These are phyloP conservation scores for Gobionotothen gibberifrons DNA, from an alignment of 2,797 vertebrate genomes.

Conservation along the genomic window DNA sequence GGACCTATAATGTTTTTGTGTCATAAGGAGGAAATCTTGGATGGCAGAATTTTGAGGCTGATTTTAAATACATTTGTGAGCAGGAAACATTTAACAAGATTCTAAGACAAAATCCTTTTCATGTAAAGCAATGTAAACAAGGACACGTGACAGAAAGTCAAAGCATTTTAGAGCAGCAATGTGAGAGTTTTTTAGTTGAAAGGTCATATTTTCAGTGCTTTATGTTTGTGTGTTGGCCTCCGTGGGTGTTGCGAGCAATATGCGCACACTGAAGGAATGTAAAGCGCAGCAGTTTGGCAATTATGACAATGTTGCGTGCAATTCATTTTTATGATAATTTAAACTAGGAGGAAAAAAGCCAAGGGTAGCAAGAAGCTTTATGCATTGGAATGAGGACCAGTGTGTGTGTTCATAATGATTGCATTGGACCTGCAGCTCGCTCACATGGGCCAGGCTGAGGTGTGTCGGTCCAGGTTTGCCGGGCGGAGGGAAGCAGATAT, in stretches of 20 bases:
- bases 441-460: constrained; percentile 32
- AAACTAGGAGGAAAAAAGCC: constrained; percentile 27
- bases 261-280: constrained; percentile 36
- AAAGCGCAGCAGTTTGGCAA: constrained; percentile 46
- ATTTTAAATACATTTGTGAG: constrained; percentile 17
- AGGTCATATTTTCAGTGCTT: constrained; percentile 25
- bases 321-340: constrained; percentile 25
- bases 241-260: constrained; percentile 21
- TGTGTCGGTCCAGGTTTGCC: constrained; percentile 25
- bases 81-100: background rate
- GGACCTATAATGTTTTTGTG: constrained; percentile 17
- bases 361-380: background rate
- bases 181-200: constrained; percentile 14
- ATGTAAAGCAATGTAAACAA: constrained; percentile 2
- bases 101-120: background rate
- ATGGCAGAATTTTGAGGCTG: constrained; percentile 1
- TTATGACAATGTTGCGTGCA: constrained; percentile 24
- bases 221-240: constrained; percentile 11
- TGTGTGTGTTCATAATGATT: constrained; percentile 23
- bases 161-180: background rate
- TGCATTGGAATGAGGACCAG: background rate
- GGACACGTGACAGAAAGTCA: constrained; percentile 12
- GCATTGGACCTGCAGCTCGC: constrained; percentile 22
- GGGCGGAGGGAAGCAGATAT: constrained; percentile 7
- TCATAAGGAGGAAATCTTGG: constrained; percentile 4